These are phyloP conservation scores for Acrobasis consociella DNA, from an alignment of 2,888 invertebrate genomes.

Conservation along the genomic window DNA sequence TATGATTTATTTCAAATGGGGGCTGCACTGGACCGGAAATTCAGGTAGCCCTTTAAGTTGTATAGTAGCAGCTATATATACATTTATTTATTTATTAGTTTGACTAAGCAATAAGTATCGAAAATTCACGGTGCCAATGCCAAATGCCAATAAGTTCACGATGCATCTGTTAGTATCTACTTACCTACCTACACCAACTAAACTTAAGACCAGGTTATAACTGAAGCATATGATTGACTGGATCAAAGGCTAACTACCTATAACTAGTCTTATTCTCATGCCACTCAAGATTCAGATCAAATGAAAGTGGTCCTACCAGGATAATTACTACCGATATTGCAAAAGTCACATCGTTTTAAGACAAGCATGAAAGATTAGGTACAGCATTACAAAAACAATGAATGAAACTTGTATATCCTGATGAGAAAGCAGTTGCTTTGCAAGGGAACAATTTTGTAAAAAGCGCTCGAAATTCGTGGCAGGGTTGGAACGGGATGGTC, in stretches of 20 bases:
- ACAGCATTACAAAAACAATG: neutral
- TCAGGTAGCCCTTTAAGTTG: too few relatives aligned
- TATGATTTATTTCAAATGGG: too few relatives aligned
- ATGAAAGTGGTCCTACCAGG: neutral
- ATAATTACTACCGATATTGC: neutral
- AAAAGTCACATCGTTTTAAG: neutral
- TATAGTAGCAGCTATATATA: too few relatives aligned
- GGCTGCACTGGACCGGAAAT: too few relatives aligned
- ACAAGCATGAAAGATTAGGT: neutral
- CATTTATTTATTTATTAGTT: too few relatives aligned
- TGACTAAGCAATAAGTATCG: too few relatives aligned
- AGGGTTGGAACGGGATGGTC: conserved; percentile 33
- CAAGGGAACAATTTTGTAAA: conserved; percentile 37
- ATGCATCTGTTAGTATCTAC: too few relatives aligned
- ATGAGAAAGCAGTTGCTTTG: conserved; percentile 24
- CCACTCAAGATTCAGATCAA: neutral
- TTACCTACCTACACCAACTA: too few relatives aligned
- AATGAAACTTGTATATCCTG: neutral
- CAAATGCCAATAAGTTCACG: too few relatives aligned
- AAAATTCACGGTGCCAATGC: too few relatives aligned
- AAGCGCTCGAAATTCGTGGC: conserved; percentile 41
- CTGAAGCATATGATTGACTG: neutral
- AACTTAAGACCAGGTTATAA: neutral
- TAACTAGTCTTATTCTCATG: neutral
- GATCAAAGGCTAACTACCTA: neutral